These are phyloP conservation scores for Bombus sylvicola DNA, from an alignment of 1,140 invertebrate species.

Conservation along the genomic window DNA sequence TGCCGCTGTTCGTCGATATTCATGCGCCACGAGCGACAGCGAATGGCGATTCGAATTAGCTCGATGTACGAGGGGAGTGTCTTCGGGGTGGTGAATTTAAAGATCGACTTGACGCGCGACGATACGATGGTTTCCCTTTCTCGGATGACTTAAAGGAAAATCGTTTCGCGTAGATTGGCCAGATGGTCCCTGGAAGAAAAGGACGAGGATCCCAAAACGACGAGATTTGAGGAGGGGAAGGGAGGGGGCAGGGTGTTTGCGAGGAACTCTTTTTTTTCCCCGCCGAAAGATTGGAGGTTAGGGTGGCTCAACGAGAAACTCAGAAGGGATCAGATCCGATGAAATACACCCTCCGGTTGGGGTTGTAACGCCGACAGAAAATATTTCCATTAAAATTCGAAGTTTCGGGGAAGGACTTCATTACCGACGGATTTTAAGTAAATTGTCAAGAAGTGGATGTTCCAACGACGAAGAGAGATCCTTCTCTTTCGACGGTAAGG, in stretches of 20 bases:
- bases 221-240: slow-evolving; percentile 28
- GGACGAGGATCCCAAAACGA: not conserved
- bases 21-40: not conserved
- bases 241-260: not conserved
- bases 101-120: not conserved
- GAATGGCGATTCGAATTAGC: slow-evolving; percentile 27
- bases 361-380: not conserved
- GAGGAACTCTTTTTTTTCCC: not conserved
- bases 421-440: slow-evolving; percentile 38
- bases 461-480: not conserved
- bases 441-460: slow-evolving; percentile 2
- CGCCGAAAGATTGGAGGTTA: slow-evolving; percentile 11
- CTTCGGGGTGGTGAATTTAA: not conserved
- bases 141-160: slow-evolving; percentile 17
- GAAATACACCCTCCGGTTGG: slow-evolving; percentile 18
- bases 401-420: slow-evolving; percentile 35
- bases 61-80: not conserved
- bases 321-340: slow-evolving; percentile 21
- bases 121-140: not conserved
- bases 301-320: not conserved
- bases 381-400: slow-evolving; percentile 57
- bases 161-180: slow-evolving; percentile 21
- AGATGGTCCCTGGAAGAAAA: not conserved
- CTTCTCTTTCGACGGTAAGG: not conserved
- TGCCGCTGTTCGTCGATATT: not conserved